Evolutionary conservation across 2,797 vertebrate genomes (phyloP).

Genomic region (Acrossocheilus fasciatus): DNA sequence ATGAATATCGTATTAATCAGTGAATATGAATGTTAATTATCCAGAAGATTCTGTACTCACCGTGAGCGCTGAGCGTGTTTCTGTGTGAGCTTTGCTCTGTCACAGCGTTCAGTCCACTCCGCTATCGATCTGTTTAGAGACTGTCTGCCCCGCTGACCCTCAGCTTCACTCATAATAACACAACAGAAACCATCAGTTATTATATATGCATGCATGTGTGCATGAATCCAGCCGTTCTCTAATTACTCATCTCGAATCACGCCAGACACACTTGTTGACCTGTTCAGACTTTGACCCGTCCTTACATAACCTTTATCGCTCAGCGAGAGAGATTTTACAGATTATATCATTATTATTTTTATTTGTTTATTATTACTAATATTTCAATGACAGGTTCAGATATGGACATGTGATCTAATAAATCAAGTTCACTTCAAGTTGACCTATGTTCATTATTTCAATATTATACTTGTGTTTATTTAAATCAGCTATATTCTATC

Average conservation of each 20-base stretch:
- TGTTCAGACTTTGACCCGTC: background rate
- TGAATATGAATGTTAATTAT: background rate
- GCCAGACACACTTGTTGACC: background rate
- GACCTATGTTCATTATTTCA: background rate
- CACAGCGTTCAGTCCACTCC: background rate
- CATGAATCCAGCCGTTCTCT: no score
- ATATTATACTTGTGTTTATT: background rate
- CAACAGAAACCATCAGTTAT: background rate
- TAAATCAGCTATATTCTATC: no score
- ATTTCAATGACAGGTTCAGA: background rate
- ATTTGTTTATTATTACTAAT: background rate
- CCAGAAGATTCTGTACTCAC: background rate
- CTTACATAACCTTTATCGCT: background rate
- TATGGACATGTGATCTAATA: background rate
- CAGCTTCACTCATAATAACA: background rate
- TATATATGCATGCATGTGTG: background rate
- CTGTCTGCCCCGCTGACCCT: conserved; percentile 25
- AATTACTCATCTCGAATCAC: background rate
- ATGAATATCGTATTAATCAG: background rate
- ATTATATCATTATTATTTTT: background rate
- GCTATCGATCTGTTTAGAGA: conserved; percentile 55
- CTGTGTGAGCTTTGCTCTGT: background rate
- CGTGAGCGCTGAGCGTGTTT: background rate
- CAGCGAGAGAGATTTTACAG: background rate
- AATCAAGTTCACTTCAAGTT: background rate